Conservation (phyloP, 2,113 vertebrate species). For the Tylochromis polylepis region DNA sequence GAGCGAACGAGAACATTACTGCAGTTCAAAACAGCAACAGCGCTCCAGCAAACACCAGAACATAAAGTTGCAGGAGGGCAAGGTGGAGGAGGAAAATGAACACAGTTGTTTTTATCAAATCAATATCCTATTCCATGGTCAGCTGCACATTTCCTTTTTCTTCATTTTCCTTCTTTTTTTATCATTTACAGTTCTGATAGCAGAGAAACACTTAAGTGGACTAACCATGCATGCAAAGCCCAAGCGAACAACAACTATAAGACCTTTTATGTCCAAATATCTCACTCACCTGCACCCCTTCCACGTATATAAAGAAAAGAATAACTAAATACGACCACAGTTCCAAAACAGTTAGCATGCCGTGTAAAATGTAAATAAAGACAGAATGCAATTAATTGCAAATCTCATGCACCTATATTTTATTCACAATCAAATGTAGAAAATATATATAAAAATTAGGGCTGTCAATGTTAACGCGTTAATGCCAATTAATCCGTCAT, state of each 20-base stretch:
- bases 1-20: neutral
- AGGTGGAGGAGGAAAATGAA: neutral
- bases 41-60: neutral
- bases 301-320: neutral
- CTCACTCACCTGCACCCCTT: neutral
- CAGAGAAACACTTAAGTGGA: neutral
- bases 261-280: neutral
- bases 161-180: neutral
- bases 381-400: neutral
- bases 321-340: neutral
- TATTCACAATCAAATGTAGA: neutral
- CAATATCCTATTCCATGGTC: conserved; percentile 48
- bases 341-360: neutral
- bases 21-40: neutral
- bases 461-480: too few relatives aligned
- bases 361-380: neutral
- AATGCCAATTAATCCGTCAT: too few relatives aligned
- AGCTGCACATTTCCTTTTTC: conserved; percentile 9
- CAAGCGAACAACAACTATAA: neutral
- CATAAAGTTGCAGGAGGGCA: neutral
- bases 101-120: conserved; percentile 33
- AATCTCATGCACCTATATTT: neutral
- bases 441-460: neutral
- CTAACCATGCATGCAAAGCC: neutral
- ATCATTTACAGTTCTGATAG: neutral